Percentiles rank a stretch among this genome's conserved stretches.
Evolutionary conservation across 2,888 invertebrate species (phyloP).

Genomic region (Cenopis cana): DNA sequence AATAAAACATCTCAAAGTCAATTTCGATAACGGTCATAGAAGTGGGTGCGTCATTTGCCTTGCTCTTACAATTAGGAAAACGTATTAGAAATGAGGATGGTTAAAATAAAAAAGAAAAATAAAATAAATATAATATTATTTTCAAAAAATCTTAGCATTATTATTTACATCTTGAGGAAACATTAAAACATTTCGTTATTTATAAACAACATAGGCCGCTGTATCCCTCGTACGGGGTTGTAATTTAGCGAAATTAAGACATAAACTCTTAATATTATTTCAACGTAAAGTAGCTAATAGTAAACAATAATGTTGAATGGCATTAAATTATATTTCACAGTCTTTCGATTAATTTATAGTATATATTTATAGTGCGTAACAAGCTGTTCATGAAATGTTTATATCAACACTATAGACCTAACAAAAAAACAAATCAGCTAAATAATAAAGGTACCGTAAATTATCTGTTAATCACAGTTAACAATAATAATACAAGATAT

Average conservation of each 20-base stretch:
- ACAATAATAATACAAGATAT: slow-evolving; percentile 34
- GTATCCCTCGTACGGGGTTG: slow-evolving; percentile 50
- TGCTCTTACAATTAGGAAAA: slow-evolving; percentile 43
- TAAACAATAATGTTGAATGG: slow-evolving; percentile 69
- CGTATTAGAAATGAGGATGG: slow-evolving; percentile 47
- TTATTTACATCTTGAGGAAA: slow-evolving; percentile 82
- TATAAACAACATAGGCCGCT: slow-evolving; percentile 64
- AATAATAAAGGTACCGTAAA: slow-evolving; percentile 27
- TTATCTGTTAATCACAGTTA: slow-evolving; percentile 42
- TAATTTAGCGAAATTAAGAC: slow-evolving; percentile 58
- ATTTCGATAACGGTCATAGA: slow-evolving; percentile 22
- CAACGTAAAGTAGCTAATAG: slow-evolving; percentile 58
- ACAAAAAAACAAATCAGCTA: slow-evolving; percentile 34
- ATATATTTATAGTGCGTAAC: slow-evolving; percentile 63
- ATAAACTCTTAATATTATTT: slow-evolving; percentile 55
- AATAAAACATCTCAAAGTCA: slow-evolving; percentile 46
- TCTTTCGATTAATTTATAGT: slow-evolving; percentile 76
- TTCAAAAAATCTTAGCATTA: slow-evolving; percentile 68
- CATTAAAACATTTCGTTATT: slow-evolving; percentile 60
- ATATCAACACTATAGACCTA: slow-evolving; percentile 46
- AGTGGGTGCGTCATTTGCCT: slow-evolving; percentile 82
- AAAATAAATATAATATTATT: slow-evolving; percentile 79
- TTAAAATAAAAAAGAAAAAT: slow-evolving; percentile 69
- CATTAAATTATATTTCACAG: slow-evolving; percentile 77
- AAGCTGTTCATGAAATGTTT: slow-evolving; percentile 48